These are phyloP conservation scores for Copidosoma aretas DNA, from an alignment of 2,888 invertebrate species.

Conservation along the genomic window DNA sequence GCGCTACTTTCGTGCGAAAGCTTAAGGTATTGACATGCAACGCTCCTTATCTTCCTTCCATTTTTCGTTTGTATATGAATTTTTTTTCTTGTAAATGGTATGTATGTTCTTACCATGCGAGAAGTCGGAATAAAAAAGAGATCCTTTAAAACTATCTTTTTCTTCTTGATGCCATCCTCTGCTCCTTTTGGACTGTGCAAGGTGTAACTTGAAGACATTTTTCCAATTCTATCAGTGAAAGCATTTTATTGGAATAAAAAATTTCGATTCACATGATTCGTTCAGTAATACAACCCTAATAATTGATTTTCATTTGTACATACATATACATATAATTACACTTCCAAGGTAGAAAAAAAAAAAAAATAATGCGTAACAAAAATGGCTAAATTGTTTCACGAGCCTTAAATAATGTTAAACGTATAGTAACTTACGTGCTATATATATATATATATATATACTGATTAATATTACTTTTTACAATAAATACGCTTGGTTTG, in stretches of 20 bases:
- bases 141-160: slow-evolving; percentile 15
- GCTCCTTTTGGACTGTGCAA: neutral
- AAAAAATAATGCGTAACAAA: slow-evolving; percentile 29
- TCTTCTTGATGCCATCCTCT: neutral
- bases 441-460: neutral
- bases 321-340: no score
- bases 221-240: neutral
- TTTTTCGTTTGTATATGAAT: slow-evolving; percentile 19
- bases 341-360: slow-evolving; percentile 48
- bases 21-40: neutral
- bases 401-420: slow-evolving; percentile 50
- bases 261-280: no score
- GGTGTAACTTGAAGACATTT: neutral
- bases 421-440: slow-evolving; percentile 18
- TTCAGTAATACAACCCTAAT: no score
- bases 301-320: no score
- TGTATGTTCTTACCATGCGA: slow-evolving; percentile 43
- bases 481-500: no score
- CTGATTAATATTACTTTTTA: no score
- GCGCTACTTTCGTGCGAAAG: neutral
- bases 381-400: slow-evolving; percentile 53
- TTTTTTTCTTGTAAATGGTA: slow-evolving; percentile 47
- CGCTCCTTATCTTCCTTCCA: neutral
- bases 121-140: slow-evolving; percentile 44
- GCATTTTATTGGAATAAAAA: no score